Base-by-base conservation (phyloP, 2,797 vertebrate species). In the Eidolon dupreanum region DNA sequence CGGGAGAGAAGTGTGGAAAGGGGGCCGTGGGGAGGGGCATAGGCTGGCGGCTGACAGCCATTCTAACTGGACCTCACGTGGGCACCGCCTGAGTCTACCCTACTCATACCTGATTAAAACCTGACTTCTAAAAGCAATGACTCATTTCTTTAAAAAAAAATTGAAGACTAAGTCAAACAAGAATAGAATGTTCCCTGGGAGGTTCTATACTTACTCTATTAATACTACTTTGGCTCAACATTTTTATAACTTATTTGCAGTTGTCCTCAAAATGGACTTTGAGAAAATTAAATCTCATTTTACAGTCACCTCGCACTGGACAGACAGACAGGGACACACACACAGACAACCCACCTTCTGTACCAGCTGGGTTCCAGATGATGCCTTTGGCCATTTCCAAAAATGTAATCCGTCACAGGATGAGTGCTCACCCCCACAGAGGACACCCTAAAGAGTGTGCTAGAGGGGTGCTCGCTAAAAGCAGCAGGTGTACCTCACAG, bases 221-320 rank as follows among this genome's bases (percentile, higher is more conserved):
- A 55, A 57, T 41, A 38, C 33, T 41, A 70, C 59, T 79, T 51
- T 19, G 85, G 63, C 71, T 73, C 68, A 33, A 89, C 43, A 93
- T 26, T 94, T 88, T 77, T 65, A 82, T 12, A 88, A 70, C 41
- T 49, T 92, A 63, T 24, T 5, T 88, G 66, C 36, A 84, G 11
- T 63, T 75, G 63, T 75, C 85, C 33, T 90, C 38, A 88, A 22
- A 78, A 83, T 59, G 68, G 33, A 68, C 83, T 84, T 38, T 79
- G 13, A 93, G n/a, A 77, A 57, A 82, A 70, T 63, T 16, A 43
- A 65, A 6, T 59, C 57, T 90, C 75, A n/a, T 15, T 46, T 41
- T 43, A 73, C 4, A 38, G 33, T 71, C 36, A 17, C 26, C 41
- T 84, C 53, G 15, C 8, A 2, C 31, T 81, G 51, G 16, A 63